A percentile compares a stretch with the other conserved stretches of the same genome.
Conservation (phyloP, 2,888 invertebrate genomes). For the Pantelozetes paolii region DNA sequence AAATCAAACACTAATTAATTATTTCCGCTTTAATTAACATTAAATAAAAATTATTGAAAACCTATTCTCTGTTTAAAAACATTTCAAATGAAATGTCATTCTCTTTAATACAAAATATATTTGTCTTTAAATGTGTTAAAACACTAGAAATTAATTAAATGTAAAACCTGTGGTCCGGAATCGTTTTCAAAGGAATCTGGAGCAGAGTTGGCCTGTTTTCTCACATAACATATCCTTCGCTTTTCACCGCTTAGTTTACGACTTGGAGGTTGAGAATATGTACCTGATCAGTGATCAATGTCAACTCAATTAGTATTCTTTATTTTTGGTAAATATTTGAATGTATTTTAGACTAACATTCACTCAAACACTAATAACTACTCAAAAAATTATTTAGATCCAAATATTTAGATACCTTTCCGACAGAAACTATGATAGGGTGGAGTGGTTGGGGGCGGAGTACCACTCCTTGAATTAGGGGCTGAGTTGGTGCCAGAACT, state of each 20-base stretch:
- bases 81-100: too few species aligned
- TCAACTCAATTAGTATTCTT: neutral
- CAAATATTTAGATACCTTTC: neutral
- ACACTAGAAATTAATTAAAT: conserved; percentile 18
- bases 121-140: too few species aligned
- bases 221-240: conserved; percentile 50
- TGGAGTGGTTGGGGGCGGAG: conserved; percentile 41
- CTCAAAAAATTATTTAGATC: too few species aligned
- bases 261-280: conserved; percentile 41
- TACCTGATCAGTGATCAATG: neutral
- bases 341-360: too few species aligned
- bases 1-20: conserved; percentile 9
- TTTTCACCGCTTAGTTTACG: conserved; percentile 49
- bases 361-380: too few species aligned
- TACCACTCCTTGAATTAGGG: conserved; percentile 43
- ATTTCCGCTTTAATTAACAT: conserved; percentile 18
- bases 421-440: neutral
- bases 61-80: neutral
- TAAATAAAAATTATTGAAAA: neutral
- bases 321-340: too few species aligned
- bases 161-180: conserved; percentile 33
- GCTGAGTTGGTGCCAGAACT: conserved; percentile 36
- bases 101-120: too few species aligned
- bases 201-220: conserved; percentile 54
- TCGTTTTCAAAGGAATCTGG: conserved; percentile 52